Conservation (phyloP, 1,140 invertebrate genomes). For the Portunus trituberculatus region DNA sequence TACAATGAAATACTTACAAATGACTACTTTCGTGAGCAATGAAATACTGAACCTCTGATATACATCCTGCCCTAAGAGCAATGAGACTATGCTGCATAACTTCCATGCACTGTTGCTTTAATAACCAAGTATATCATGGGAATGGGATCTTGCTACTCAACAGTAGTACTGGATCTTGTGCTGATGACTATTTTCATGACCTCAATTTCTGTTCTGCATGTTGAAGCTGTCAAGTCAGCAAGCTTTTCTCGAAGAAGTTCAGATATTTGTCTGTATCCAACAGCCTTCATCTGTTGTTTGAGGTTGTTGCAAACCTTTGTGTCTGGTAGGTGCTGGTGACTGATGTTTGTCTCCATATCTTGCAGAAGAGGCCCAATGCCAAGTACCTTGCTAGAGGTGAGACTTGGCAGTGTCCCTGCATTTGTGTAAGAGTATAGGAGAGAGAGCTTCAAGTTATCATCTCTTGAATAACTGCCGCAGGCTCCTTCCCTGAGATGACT, state of each 20-base stretch:
- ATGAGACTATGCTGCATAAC: too few species aligned
- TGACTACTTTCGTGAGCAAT: too few species aligned
- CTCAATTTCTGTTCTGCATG: neutral
- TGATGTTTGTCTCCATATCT: neutral
- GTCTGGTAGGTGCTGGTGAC: neutral
- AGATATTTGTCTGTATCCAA: constrained; percentile 52
- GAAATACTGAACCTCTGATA: too few species aligned
- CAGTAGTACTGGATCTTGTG: constrained; percentile 27
- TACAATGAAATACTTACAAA: too few species aligned
- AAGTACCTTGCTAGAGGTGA: constrained; percentile 44
- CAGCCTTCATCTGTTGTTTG: neutral
- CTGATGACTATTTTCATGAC: constrained; percentile 52
- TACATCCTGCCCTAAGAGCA: too few species aligned
- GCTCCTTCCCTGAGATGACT: neutral
- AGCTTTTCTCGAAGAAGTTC: neutral
- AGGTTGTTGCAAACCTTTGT: constrained; percentile 6
- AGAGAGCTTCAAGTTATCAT: constrained; percentile 5
- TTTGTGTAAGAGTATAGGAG: constrained; percentile 26
- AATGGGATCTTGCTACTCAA: too few species aligned
- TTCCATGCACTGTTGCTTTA: too few species aligned
- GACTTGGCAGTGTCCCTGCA: constrained; percentile 44
- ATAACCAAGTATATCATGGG: too few species aligned
- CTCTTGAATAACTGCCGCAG: neutral
- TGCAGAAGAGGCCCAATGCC: neutral
- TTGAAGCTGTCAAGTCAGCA: neutral